Evolutionary conservation across 1,140 invertebrate species (phyloP).

Genomic region (Anoplophora glabripennis): DNA sequence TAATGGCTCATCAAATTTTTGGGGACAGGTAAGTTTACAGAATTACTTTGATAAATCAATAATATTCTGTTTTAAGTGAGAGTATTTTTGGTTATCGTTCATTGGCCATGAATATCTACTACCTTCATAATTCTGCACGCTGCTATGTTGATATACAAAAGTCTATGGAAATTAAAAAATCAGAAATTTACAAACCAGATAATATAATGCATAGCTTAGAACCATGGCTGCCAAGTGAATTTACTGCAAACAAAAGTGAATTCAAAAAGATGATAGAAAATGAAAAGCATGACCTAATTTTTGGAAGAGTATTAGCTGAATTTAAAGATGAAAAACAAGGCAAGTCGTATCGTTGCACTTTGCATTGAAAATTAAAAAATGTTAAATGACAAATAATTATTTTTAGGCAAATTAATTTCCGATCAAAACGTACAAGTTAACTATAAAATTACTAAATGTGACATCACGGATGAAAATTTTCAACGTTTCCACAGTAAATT

Average conservation of each 20-base stretch:
- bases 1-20: constrained; percentile 93
- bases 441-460: constrained; percentile 80
- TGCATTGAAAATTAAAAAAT: constrained; percentile 3
- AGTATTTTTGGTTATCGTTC: constrained; percentile 91
- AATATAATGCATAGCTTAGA: constrained; percentile 69
- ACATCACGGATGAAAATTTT: constrained; percentile 69
- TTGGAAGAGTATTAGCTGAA: constrained; percentile 28
- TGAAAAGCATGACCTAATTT: constrained; percentile 54
- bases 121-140: constrained; percentile 75
- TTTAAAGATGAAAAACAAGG: constrained; percentile 17
- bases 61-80: constrained; percentile 56
- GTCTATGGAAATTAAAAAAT: constrained; percentile 57
- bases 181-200: constrained; percentile 70
- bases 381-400: neutral
- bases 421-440: constrained; percentile 54
- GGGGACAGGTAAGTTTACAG: constrained; percentile 61
- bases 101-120: constrained; percentile 75
- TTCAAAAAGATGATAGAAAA: constrained; percentile 66
- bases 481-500: constrained; percentile 76
- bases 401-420: constrained; percentile 31
- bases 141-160: constrained; percentile 70
- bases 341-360: neutral
- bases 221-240: constrained; percentile 58
- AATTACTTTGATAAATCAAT: neutral
- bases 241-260: constrained; percentile 64